phyloP scores from a whole-genome alignment of 1,140 invertebrate genomes.

The Ceratosolen fusciceps region DNA sequence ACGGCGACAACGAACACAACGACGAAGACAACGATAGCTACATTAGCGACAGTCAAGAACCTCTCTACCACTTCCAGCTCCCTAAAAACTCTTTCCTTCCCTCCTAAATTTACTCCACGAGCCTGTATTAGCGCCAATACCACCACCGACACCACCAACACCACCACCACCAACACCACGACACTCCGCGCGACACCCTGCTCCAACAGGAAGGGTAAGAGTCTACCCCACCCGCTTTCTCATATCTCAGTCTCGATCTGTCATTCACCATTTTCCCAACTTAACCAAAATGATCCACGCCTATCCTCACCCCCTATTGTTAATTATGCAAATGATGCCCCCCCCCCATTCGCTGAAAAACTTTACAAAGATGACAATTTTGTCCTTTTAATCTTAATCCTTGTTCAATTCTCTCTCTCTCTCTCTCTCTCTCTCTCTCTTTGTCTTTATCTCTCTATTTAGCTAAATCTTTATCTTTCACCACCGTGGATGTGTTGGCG shows the following conservation, averaged over 20 bases:
- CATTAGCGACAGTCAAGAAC: background rate
- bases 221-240: slow-evolving; percentile 69
- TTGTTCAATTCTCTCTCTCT: slow-evolving; percentile 46
- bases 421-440: background rate
- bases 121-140: slow-evolving; percentile 70
- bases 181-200: slow-evolving; percentile 72
- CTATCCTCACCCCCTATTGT: slow-evolving; percentile 11
- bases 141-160: slow-evolving; percentile 70
- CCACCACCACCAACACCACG: slow-evolving; percentile 73
- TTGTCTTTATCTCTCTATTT: background rate
- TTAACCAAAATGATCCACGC: slow-evolving; percentile 51
- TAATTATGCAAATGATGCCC: slow-evolving; percentile 52
- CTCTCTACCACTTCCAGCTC: slow-evolving; percentile 29
- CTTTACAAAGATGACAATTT: slow-evolving; percentile 32
- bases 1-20: background rate
- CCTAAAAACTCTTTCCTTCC: slow-evolving; percentile 57
- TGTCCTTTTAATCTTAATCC: slow-evolving; percentile 66
- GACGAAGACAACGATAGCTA: background rate
- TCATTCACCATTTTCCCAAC: slow-evolving; percentile 48
- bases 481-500: slow-evolving; percentile 73
- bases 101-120: slow-evolving; percentile 67
- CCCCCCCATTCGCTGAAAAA: slow-evolving; percentile 55
- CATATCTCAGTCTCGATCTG: slow-evolving; percentile 43
- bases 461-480: slow-evolving; percentile 52
- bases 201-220: slow-evolving; percentile 73